phyloP scores from a whole-genome alignment of 2,888 invertebrate genomes.

The Rhagium mordax region DNA sequence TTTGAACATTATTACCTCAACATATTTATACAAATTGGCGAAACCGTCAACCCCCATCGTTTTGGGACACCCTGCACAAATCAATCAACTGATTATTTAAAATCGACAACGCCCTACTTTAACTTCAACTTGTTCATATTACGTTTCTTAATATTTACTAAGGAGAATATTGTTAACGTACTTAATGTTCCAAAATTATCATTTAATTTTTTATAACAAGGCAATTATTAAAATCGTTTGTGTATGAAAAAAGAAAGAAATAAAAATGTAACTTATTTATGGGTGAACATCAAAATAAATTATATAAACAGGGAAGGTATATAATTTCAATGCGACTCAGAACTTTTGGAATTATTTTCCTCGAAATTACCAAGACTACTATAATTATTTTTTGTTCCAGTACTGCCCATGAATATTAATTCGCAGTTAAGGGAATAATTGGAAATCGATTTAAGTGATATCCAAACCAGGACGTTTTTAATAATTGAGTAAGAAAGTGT shows the following conservation, averaged over 20 bases:
- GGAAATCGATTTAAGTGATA: conserved; percentile 20
- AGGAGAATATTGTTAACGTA: not conserved
- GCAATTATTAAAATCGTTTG: conserved; percentile 17
- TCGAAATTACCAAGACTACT: conserved; percentile 39
- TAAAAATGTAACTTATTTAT: conserved; percentile 28
- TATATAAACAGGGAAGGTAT: conserved; percentile 40
- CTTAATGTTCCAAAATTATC: conserved; percentile 2
- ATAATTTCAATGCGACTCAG: conserved; percentile 38
- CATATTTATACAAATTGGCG: too few species aligned
- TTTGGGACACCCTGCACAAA: too few species aligned
- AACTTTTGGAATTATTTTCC: conserved; percentile 40
- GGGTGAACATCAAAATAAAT: conserved; percentile 31
- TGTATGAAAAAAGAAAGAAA: not conserved
- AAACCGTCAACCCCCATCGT: too few species aligned
- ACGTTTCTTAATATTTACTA: not conserved
- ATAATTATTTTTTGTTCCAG: conserved; percentile 37
- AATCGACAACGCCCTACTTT: too few species aligned
- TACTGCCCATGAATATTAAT: conserved; percentile 25
- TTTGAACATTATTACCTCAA: too few species aligned
- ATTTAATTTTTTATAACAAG: conserved; percentile 7
- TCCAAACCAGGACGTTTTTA: conserved; percentile 10
- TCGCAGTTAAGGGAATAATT: conserved; percentile 9
- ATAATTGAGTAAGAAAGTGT: not conserved
- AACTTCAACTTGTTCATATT: not conserved
- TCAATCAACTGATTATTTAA: too few species aligned